Evolutionary conservation across 2,888 invertebrate species (phyloP), one percentile per base, ranked within the genome.

Genomic region (Drosophila anceps): DNA sequence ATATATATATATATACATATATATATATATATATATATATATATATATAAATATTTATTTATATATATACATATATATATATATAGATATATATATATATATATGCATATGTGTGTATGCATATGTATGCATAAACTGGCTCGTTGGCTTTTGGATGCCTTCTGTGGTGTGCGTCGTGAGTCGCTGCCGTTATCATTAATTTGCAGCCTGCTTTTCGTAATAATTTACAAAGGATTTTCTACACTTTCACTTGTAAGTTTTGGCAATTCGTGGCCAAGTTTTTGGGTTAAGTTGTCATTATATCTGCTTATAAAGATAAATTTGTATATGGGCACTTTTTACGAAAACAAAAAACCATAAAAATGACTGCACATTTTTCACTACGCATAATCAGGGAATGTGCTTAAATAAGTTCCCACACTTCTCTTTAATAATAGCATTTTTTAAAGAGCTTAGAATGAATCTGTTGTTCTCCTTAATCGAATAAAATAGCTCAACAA

Each of bases 151-250:
- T 44, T 60, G 63, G 46, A 60, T 41, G 62, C 33, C 50, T 59
- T 8, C 46, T 58, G 44, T 39, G 53, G 31, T 69, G 46, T 55
- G 74, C 50, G 46, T 69, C 58, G 54, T 73, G 73, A 72, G 81
- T 58, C 58, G 61, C 69, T 68, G 77, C 67, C 79, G 86, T 85
- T 85, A 85, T 85, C 84, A 81, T 85, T 85, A 86, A 85, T 85
- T 85, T 85, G 86, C 84, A 85, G 84, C 77, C 82, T 69, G 76
- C 79, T 82, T 77, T 85, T 79, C 69, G 86, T 71, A 84, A 85
- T 85, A 86, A 82, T 82, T 85, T 85, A 85, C 71, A 77, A 73
- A 81, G 84, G 77, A 81, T 77, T 76, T 81, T 68, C 71, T 69
- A 66, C 58, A 66, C 63, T 51, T 73, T 74, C 72, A 39, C 37